Evolutionary conservation across 2,797 vertebrate species (phyloP).

Genomic region (Chelidonichthys spinosus): DNA sequence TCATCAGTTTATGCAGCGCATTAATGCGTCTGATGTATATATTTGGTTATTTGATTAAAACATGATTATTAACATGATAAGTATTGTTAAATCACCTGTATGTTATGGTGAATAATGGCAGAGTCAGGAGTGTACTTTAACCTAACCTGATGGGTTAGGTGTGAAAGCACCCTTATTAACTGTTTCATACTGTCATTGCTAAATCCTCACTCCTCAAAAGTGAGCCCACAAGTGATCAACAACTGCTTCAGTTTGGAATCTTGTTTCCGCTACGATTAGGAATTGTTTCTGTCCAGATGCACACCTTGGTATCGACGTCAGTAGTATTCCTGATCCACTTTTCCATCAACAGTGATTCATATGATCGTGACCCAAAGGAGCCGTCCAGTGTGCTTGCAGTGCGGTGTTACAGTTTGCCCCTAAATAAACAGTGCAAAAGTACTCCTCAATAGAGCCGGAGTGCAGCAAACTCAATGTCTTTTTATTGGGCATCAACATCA

Average conservation of each 20-base stretch:
- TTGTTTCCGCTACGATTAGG: neutral
- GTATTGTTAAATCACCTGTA: no score
- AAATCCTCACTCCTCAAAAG: neutral
- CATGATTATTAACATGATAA: no score
- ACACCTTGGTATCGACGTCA: neutral
- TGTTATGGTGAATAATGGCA: no score
- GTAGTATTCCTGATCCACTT: neutral
- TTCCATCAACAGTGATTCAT: neutral
- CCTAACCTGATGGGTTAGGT: no score
- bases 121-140: no score
- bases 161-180: neutral
- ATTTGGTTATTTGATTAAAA: no score
- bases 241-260: conserved; percentile 1
- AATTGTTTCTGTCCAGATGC: neutral
- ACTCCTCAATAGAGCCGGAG: neutral
- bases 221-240: neutral
- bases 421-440: neutral
- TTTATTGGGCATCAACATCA: neutral
- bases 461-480: neutral
- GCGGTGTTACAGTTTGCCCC: neutral
- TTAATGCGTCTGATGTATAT: no score
- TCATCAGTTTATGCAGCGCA: no score
- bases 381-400: neutral
- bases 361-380: neutral
- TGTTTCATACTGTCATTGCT: neutral